Evolutionary conservation across 2,888 invertebrate species (phyloP).

Genomic region (Vanessa cardui): DNA sequence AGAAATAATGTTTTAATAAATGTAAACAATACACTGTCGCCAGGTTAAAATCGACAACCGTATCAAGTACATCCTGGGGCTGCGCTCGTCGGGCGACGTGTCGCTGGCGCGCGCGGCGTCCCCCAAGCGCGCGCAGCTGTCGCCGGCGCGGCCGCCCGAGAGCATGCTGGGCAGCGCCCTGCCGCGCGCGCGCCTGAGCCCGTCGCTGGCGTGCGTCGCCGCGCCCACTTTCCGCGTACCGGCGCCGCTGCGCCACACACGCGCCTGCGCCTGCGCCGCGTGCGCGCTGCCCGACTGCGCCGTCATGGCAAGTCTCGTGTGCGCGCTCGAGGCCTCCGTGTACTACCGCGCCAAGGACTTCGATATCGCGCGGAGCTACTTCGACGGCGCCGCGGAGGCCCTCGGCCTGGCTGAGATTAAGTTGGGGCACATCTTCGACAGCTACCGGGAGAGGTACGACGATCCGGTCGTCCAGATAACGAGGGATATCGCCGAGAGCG

Average conservation of each 20-base stretch:
- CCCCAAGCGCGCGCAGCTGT: constrained; percentile 39
- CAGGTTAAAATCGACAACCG: constrained; percentile 67
- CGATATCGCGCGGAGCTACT: constrained; percentile 64
- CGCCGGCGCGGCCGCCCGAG: constrained; percentile 58
- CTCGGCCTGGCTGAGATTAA: constrained; percentile 50
- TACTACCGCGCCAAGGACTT: constrained; percentile 61
- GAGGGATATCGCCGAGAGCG: constrained; percentile 38
- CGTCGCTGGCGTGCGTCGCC: constrained; percentile 46
- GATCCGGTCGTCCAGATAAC: constrained; percentile 51
- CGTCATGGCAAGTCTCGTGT: constrained; percentile 50
- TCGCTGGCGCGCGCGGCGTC: not conserved
- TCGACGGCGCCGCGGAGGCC: constrained; percentile 53
- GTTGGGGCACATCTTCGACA: constrained; percentile 43
- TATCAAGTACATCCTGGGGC: constrained; percentile 61
- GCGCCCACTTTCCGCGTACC: constrained; percentile 56
- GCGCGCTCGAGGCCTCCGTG: constrained; percentile 57
- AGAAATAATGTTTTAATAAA: too few relatives aligned
- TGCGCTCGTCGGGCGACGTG: constrained; percentile 49
- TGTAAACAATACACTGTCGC: constrained; percentile 12
- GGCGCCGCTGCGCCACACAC: constrained; percentile 53
- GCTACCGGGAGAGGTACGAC: constrained; percentile 44
- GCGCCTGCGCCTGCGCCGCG: constrained; percentile 55
- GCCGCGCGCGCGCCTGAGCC: constrained; percentile 53
- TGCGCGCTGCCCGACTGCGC: constrained; percentile 52
- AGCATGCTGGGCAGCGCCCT: constrained; percentile 59